Percentiles rank a stretch among this genome's conserved stretches.
Evolutionary conservation across 1,140 invertebrate genomes (phyloP).

Genomic region (Solenopsis invicta): DNA sequence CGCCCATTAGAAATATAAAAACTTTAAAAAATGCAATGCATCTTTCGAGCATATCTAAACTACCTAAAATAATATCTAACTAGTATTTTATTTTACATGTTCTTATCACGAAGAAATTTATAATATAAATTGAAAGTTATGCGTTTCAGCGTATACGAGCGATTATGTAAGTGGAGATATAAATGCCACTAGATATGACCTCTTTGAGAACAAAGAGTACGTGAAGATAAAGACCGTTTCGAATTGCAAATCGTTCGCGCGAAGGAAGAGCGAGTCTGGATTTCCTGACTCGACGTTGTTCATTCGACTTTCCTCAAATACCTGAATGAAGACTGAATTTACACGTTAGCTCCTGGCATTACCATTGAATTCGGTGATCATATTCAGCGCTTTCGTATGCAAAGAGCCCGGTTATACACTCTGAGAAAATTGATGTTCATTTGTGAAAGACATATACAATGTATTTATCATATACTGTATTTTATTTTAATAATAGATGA

Average conservation of each 20-base stretch:
- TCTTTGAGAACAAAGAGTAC: conserved; percentile 32
- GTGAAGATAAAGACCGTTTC: conserved; percentile 54
- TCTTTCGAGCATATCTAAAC: not conserved
- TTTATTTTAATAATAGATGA: not conserved
- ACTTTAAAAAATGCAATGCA: conserved; percentile 21
- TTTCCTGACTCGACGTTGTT: conserved; percentile 51
- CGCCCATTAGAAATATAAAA: not conserved
- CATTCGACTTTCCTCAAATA: conserved; percentile 58
- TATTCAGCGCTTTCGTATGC: conserved; percentile 56
- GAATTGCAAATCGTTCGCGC: conserved; percentile 56
- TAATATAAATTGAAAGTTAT: not conserved
- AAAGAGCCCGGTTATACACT: conserved; percentile 22
- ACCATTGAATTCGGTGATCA: conserved; percentile 50
- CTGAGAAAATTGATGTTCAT: conserved; percentile 31
- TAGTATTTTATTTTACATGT: not conserved
- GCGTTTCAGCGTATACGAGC: not conserved
- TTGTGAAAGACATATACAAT: not conserved
- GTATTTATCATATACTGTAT: not conserved
- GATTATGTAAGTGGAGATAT: conserved; percentile 29
- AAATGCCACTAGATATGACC: not conserved
- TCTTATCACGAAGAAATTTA: not conserved
- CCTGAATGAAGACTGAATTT: conserved; percentile 34
- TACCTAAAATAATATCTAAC: conserved; percentile 4
- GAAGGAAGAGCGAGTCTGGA: conserved; percentile 27
- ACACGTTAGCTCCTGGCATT: conserved; percentile 52